Evolutionary conservation across 2,888 invertebrate species (phyloP).

Genomic region (Xestoiulus laeticollis): DNA sequence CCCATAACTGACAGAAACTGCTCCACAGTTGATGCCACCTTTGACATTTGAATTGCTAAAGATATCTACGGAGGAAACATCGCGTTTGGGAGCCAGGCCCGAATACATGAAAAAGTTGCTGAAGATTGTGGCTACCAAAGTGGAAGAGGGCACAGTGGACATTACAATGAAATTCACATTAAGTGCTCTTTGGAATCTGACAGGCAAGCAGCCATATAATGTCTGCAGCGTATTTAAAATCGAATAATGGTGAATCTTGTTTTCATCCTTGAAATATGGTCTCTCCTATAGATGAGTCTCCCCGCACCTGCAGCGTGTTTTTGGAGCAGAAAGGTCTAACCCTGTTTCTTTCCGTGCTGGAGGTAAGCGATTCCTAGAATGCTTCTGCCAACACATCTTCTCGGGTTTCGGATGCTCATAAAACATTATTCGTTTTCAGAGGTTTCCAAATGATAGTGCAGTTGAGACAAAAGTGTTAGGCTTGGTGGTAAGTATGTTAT

Average conservation of each 20-base stretch:
- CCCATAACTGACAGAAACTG: neutral
- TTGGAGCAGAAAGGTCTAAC: conserved; percentile 74
- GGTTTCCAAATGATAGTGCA: conserved; percentile 71
- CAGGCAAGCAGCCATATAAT: conserved; percentile 65
- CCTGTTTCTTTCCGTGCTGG: conserved; percentile 74
- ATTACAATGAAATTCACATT: conserved; percentile 80
- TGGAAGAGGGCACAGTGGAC: conserved; percentile 67
- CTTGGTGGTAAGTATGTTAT: conserved; percentile 66
- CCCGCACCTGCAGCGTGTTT: conserved; percentile 75
- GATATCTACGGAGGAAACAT: conserved; percentile 75
- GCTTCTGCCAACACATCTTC: neutral
- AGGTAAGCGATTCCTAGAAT: conserved; percentile 61
- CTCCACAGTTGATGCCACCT: neutral
- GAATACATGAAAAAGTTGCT: conserved; percentile 76
- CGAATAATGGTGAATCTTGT: neutral
- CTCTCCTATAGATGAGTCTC: conserved; percentile 74
- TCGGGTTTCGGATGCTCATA: neutral
- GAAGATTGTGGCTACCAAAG: conserved; percentile 71
- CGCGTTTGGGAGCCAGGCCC: conserved; percentile 72
- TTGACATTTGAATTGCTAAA: conserved; percentile 59
- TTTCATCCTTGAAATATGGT: neutral
- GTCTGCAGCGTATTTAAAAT: neutral
- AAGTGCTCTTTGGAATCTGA: conserved; percentile 80
- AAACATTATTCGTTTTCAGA: conserved; percentile 57
- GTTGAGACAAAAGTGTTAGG: conserved; percentile 81